Evolutionary conservation across 1,140 invertebrate genomes (phyloP).

Genomic region (Hetaerina americana): DNA sequence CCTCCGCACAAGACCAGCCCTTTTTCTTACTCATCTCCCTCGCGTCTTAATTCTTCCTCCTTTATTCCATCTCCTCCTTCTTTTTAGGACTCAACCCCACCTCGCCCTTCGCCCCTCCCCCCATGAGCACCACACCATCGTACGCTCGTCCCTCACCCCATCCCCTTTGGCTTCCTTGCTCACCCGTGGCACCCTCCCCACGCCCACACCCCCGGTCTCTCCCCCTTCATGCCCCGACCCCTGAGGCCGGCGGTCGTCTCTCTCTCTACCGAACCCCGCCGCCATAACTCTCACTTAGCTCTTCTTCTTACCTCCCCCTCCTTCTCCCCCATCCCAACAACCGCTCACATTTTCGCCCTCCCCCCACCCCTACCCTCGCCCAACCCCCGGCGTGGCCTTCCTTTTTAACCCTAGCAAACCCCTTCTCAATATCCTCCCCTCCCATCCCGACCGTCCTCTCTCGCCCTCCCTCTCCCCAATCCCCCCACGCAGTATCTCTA

Average conservation of each 20-base stretch:
- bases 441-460: background rate
- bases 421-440: no score
- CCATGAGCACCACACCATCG: background rate
- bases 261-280: background rate
- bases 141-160: background rate
- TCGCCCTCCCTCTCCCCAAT: background rate
- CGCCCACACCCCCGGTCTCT: background rate
- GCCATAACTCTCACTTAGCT: background rate
- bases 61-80: no score
- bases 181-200: background rate
- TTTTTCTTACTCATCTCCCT: background rate
- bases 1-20: background rate
- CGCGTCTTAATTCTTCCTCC: background rate
- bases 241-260: no score
- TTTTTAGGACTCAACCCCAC: background rate
- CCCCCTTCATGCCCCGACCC: background rate
- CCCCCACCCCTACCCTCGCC: background rate
- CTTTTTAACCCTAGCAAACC: no score
- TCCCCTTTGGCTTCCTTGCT: background rate
- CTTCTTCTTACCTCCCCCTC: background rate
- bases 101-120: background rate
- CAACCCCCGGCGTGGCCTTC: no score
- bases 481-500: no score
- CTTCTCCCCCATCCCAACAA: background rate
- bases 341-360: background rate